These are phyloP conservation scores for Troides aeacus DNA, from an alignment of 2,888 invertebrate species.

Conservation along the genomic window DNA sequence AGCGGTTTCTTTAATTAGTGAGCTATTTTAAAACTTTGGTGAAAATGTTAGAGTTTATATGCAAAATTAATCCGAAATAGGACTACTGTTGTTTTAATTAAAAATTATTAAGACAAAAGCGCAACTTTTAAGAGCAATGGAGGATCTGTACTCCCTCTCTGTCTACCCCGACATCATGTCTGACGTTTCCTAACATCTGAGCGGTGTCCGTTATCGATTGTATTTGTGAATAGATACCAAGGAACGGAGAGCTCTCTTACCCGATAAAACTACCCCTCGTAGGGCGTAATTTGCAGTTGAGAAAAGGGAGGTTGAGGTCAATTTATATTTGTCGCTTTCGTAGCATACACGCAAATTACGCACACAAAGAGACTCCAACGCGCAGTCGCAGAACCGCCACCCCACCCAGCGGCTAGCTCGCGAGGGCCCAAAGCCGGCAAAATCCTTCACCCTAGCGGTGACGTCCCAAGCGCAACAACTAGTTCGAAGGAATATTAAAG, in stretches of 20 bases:
- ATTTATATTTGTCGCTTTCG: slow-evolving; percentile 45
- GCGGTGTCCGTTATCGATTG: slow-evolving; percentile 76
- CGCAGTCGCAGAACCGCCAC: slow-evolving; percentile 67
- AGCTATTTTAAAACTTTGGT: too few relatives aligned
- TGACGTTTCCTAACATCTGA: slow-evolving; percentile 68
- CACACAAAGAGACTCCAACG: slow-evolving; percentile 58
- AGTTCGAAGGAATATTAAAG: slow-evolving; percentile 42
- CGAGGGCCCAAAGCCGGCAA: slow-evolving; percentile 65
- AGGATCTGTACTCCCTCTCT: slow-evolving; percentile 48
- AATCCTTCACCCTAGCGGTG: slow-evolving; percentile 70
- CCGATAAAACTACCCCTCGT: slow-evolving; percentile 43
- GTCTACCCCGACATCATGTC: slow-evolving; percentile 65
- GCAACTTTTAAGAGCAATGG: slow-evolving; percentile 39
- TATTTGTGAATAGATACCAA: slow-evolving; percentile 63
- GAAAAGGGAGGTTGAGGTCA: slow-evolving; percentile 51
- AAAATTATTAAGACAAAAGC: slow-evolving; percentile 10
- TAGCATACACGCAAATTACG: slow-evolving; percentile 61
- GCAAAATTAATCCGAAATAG: neutral
- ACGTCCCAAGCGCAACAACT: slow-evolving; percentile 71
- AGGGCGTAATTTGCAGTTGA: slow-evolving; percentile 13
- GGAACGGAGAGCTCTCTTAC: slow-evolving; percentile 45
- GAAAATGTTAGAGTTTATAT: neutral
- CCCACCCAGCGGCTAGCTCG: slow-evolving; percentile 63
- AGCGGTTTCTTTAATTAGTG: too few relatives aligned
- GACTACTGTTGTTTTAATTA: slow-evolving; percentile 18